Percentiles rank a stretch among this genome's conserved stretches.
Evolutionary conservation across 2,888 invertebrate genomes (phyloP).

Genomic region (Mellilla xanthometata): DNA sequence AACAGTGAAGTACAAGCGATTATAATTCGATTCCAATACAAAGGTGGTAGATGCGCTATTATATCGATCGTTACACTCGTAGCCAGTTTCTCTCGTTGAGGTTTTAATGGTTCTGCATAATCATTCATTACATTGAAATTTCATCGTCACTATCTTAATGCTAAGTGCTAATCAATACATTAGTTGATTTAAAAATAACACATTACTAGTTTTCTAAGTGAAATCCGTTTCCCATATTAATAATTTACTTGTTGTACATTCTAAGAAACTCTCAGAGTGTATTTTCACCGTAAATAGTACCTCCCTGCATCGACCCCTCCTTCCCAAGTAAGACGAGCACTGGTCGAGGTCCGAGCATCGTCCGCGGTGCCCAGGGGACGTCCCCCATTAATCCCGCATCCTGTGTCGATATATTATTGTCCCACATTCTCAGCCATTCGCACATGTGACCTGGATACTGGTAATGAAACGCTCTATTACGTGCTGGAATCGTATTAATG

Average conservation of each 20-base stretch:
- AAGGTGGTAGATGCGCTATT: constrained; percentile 32
- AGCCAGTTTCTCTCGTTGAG: constrained; percentile 52
- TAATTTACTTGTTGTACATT: too few species aligned
- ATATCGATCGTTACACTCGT: constrained; percentile 49
- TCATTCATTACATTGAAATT: constrained; percentile 64
- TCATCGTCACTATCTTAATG: constrained; percentile 28
- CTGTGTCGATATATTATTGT: constrained; percentile 68
- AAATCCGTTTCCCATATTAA: too few species aligned
- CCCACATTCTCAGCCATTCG: constrained; percentile 56
- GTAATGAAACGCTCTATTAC: constrained; percentile 24
- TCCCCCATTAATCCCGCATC: constrained; percentile 67
- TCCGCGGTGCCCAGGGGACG: constrained; percentile 33
- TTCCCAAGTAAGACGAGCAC: constrained; percentile 40
- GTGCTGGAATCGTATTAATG: too few species aligned
- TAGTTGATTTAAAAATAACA: too few species aligned
- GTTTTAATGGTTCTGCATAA: constrained; percentile 75
- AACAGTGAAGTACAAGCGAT: constrained; percentile 3
- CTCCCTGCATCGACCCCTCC: too few species aligned
- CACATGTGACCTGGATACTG: constrained; percentile 61
- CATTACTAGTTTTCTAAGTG: too few species aligned
- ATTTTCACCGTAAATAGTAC: too few species aligned
- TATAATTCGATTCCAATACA: constrained; percentile 2
- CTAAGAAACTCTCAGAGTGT: too few species aligned
- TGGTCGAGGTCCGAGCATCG: constrained; percentile 41
- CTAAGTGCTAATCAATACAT: too few species aligned